Percentiles rank a stretch among this genome's conserved stretches.
Conservation (phyloP, 2,113 vertebrate genomes). For the Megatriorchis doriae region DNA sequence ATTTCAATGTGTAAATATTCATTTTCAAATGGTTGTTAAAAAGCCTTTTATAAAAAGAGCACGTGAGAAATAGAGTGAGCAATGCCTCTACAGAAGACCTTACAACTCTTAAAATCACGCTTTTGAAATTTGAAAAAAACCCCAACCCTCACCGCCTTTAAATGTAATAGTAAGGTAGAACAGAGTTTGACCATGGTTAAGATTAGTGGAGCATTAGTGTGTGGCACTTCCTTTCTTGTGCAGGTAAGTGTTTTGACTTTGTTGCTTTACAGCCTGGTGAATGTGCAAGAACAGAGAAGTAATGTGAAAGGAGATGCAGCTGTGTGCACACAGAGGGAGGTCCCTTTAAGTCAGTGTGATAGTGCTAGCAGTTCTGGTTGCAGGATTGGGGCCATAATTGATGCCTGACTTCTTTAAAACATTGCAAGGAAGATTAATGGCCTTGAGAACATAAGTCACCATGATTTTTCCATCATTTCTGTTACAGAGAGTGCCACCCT, state of each 20-base stretch:
- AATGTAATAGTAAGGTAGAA: not conserved
- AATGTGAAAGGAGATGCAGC: not conserved
- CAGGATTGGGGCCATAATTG: not conserved
- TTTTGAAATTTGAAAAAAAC: not conserved
- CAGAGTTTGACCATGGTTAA: not conserved
- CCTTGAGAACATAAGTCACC: not conserved
- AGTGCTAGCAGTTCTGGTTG: not conserved
- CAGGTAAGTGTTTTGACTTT: not conserved
- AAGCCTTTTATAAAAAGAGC: not conserved
- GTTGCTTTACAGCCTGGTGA: not conserved
- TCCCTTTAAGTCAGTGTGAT: no score
- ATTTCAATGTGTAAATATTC: not conserved
- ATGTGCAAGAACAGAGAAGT: not conserved
- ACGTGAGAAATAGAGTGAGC: not conserved
- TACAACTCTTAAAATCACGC: not conserved
- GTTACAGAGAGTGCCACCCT: not conserved
- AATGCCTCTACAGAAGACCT: not conserved
- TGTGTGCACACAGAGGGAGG: not conserved
- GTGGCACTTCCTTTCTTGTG: not conserved
- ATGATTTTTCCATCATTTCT: not conserved
- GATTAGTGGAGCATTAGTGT: not conserved
- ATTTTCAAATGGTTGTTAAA: not conserved
- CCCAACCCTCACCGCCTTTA: not conserved
- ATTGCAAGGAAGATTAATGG: not conserved
- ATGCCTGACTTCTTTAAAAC: not conserved